Evolutionary conservation across 2,797 vertebrate genomes (phyloP), one percentile per base, ranked within the genome.

Genomic region (Sarcophilus harrisii): DNA sequence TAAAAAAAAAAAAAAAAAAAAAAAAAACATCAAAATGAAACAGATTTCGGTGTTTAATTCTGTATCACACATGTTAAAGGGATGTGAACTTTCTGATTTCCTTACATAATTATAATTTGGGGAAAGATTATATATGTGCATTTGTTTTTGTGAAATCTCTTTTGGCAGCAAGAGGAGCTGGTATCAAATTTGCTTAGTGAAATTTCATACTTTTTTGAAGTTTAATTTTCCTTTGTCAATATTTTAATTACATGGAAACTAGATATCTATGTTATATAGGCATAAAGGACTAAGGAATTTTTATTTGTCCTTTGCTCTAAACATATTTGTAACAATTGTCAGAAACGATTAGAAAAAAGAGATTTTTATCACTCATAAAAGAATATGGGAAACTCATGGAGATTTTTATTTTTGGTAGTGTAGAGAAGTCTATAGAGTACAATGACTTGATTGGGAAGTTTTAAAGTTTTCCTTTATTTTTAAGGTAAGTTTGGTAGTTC

Each of bases 401-500:
- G 6, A 5, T 0, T 13, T 91, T 90, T 3, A 13, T 4, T 0
- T 18, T 90, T 3, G 1, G 16, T 52, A 29, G 14, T 4, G 0
- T 57, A 1, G 11, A 30, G 18, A 28, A 1, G 45, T 3, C 1
- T 4, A 5, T 1, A 13, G 14, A 5, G 58, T 54, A 81, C n/a
- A 38, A 81, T 93, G 90, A 24, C 5, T 5, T 2, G 1, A 18
- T 0, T 3, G 27, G 91, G 28, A 94, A 66, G 18, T 92, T 92
- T 57, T 57, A 14, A 5, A 32, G 28, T 92, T 91, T 95, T 55
- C 94, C 96, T 97, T 96, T 97, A 98, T 21, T 95, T 97, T 94
- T 95, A 96, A 98, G 95, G 59, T 57, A 97, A 81, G 6, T 97
- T 95, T 97, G 94, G 94, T 57, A 91, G 96, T 58, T 97, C 94